A percentile compares a stretch with the other conserved stretches of the same genome.
Evolutionary conservation across 2,113 vertebrate species (phyloP).

Genomic region (Hemibagrus wyckioides): DNA sequence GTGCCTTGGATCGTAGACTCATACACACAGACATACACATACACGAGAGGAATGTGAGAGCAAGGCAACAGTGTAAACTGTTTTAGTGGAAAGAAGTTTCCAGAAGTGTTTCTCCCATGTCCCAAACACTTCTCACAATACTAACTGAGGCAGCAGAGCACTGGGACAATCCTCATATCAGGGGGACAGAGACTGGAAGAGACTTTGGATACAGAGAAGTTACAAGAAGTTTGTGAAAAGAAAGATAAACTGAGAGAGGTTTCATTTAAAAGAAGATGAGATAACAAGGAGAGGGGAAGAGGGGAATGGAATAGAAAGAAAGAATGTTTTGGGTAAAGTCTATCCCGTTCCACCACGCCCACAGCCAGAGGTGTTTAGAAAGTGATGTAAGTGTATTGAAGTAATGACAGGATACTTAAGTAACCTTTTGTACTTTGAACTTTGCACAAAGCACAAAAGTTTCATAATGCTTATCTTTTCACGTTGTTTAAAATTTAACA

Average conservation of each 20-base stretch:
- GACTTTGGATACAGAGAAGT: background rate
- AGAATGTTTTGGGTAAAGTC: background rate
- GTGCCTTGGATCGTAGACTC: conserved; percentile 51
- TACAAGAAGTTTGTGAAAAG: background rate
- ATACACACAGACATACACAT: conserved; percentile 42
- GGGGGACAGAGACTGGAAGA: background rate
- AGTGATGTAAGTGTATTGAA: background rate
- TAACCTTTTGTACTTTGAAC: conserved; percentile 10
- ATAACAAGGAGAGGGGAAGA: background rate
- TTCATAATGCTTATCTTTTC: conserved; percentile 3
- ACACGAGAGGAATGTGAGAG: conserved; percentile 58
- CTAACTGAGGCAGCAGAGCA: background rate
- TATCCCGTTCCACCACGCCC: background rate
- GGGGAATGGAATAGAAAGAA: background rate
- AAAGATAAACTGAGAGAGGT: background rate
- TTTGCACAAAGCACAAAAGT: background rate
- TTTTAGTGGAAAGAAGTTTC: conserved; percentile 52
- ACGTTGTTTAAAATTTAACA: background rate
- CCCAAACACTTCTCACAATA: conserved; percentile 26
- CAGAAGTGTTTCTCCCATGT: conserved; percentile 44
- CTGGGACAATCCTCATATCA: background rate
- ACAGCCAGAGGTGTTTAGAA: background rate
- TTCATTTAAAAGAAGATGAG: background rate
- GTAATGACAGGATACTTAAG: background rate
- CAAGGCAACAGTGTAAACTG: conserved; percentile 56